Base-by-base conservation (phyloP, 1,140 invertebrate species). In the Calosoma granatense region DNA sequence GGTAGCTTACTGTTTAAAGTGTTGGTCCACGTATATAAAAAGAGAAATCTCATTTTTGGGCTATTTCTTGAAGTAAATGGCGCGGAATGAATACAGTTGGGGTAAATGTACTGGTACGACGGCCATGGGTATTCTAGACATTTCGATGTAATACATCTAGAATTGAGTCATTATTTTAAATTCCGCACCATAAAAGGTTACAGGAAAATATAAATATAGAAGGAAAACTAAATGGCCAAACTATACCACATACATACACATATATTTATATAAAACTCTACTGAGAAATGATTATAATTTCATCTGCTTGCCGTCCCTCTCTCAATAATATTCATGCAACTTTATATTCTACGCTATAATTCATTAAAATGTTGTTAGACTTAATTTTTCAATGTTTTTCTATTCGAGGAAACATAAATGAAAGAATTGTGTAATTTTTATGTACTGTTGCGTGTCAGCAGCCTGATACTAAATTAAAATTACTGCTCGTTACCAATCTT, bases 21-120 rank as follows among this genome's bases (percentile, higher is more conserved):
- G 54, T 57, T 62, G 55, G 39, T 55, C 39, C 54, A 53, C 55
- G 59, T 57, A 63, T 64, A 67, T 61, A 66, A 60, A 56, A 56
- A 56, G 59, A 54, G 55, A 64, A 64, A 65, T 63, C 61, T 59
- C 64, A 65, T 67, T 67, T 66, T 67, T 65, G 63, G 55, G 65
- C 65, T 59, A 68, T 69, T 67, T 63, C 63, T 61, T 63, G 59
- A 63, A 65, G 59, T 68, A 69, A 69, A 69, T 69, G 67, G 64
- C 61, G 63, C 67, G 67, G 64, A 64, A 64, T 65, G 64, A 67
- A 69, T 65, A 64, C 59, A 63, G 63, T 69, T 68, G 64, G 52
- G 61, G 61, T 65, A 66, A 69, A 69, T 67, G 66, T 69, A 69
- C 67, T 68, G 64, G 60, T 64, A 53, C 63, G 60, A 17, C 17